phyloP scores from a whole-genome alignment of 1,140 invertebrate species.

The Aphidius gifuensis region DNA sequence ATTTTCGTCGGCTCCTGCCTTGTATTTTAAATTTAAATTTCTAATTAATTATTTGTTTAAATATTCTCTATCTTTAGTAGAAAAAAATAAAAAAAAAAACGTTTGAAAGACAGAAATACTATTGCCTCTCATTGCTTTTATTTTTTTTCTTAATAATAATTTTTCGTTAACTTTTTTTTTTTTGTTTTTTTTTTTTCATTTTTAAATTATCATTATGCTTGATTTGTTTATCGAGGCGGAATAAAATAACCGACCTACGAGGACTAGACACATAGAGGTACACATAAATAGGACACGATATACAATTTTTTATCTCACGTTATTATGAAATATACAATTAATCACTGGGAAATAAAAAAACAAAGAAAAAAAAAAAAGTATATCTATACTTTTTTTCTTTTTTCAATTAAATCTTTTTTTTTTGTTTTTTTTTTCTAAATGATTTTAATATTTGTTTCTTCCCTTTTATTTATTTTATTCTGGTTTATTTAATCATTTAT shows the following conservation, averaged over 20 bases:
- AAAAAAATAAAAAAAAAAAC: no score
- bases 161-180: not conserved
- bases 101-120: no score
- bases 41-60: no score
- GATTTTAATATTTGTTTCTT: not conserved
- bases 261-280: conserved; percentile 51
- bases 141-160: conserved; percentile 5
- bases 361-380: no score
- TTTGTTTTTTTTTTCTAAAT: not conserved
- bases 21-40: no score
- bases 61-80: no score
- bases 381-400: no score
- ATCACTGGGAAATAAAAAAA: not conserved
- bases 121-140: not conserved
- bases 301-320: conserved; percentile 19
- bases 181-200: conserved; percentile 12
- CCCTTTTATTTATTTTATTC: no score
- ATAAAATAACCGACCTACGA: conserved; percentile 25
- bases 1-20: no score
- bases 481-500: no score
- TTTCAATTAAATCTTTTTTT: not conserved
- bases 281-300: conserved; percentile 46
- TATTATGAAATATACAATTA: conserved; percentile 16
- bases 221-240: conserved; percentile 15
- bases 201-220: no score